phyloP scores from a whole-genome alignment of 1,140 invertebrate genomes.

The Homalodisca vitripennis region DNA sequence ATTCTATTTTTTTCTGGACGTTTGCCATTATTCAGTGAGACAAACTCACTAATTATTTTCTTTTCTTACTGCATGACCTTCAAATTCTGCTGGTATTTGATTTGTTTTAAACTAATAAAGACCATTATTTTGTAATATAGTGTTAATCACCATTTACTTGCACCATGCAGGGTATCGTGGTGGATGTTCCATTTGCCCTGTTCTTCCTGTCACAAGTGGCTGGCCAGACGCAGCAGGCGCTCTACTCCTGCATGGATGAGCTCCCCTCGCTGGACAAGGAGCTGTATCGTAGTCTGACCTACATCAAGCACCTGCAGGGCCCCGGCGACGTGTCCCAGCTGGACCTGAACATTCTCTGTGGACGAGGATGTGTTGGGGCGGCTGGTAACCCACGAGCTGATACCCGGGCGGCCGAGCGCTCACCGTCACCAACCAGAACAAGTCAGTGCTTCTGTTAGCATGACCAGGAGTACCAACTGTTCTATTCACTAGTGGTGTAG shows the following conservation, averaged over 20 bases:
- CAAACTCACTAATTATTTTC: too few species aligned
- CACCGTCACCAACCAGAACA: slow-evolving; percentile 95
- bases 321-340: slow-evolving; percentile 91
- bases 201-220: slow-evolving; percentile 97
- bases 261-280: slow-evolving; percentile 95
- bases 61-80: too few species aligned
- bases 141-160: too few species aligned
- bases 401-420: slow-evolving; percentile 92
- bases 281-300: slow-evolving; percentile 93
- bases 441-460: slow-evolving; percentile 63
- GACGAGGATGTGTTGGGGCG: slow-evolving; percentile 95
- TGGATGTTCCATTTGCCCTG: slow-evolving; percentile 97
- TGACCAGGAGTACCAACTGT: too few species aligned
- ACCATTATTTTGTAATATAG: too few species aligned
- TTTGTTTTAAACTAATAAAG: too few species aligned
- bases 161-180: slow-evolving; percentile 82
- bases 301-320: slow-evolving; percentile 84
- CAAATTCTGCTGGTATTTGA: too few species aligned
- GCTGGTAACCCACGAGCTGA: slow-evolving; percentile 85
- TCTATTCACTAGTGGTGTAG: too few species aligned
- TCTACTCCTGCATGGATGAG: slow-evolving; percentile 97
- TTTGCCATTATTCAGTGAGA: too few species aligned
- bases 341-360: slow-evolving; percentile 94
- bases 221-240: slow-evolving; percentile 86
- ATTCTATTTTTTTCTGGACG: too few species aligned